Evolutionary conservation across 1,140 invertebrate genomes (phyloP).

Genomic region (Episyrphus balteatus): DNA sequence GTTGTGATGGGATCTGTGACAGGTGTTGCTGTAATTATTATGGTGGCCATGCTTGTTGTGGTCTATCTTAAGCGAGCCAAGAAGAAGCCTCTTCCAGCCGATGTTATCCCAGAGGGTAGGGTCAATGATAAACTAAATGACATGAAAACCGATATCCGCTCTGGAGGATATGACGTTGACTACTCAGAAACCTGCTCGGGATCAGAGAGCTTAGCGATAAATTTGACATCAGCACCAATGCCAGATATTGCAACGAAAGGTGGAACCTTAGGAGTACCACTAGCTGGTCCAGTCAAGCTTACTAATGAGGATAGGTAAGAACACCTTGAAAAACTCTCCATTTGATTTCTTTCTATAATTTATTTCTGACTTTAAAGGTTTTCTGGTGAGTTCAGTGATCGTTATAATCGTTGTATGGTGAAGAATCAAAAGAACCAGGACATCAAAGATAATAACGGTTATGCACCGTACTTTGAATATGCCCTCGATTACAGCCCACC

Average conservation of each 20-base stretch:
- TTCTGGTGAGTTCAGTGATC: conserved; percentile 63
- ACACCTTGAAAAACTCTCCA: conserved; percentile 21
- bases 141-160: conserved; percentile 75
- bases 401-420: conserved; percentile 22
- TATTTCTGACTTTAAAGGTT: conserved; percentile 60
- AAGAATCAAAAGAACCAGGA: conserved; percentile 30
- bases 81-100: conserved; percentile 34
- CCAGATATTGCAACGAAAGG: conserved; percentile 37
- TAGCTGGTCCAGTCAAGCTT: conserved; percentile 65
- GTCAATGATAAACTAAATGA: conserved; percentile 83
- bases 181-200: conserved; percentile 41
- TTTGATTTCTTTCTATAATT: neutral
- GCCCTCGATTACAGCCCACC: conserved; percentile 73
- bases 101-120: conserved; percentile 53
- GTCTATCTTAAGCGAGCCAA: conserved; percentile 25
- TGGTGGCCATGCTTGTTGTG: conserved; percentile 30
- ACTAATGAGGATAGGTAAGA: conserved; percentile 44
- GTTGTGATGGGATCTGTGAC: conserved; percentile 28
- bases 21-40: conserved; percentile 26
- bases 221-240: conserved; percentile 25
- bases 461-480: conserved; percentile 81
- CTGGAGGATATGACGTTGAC: conserved; percentile 61
- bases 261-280: conserved; percentile 46
- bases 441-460: conserved; percentile 76
- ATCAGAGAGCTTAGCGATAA: conserved; percentile 27